These are phyloP conservation scores for Trinectes maculatus DNA, from an alignment of 2,113 vertebrate species.

Conservation along the genomic window DNA sequence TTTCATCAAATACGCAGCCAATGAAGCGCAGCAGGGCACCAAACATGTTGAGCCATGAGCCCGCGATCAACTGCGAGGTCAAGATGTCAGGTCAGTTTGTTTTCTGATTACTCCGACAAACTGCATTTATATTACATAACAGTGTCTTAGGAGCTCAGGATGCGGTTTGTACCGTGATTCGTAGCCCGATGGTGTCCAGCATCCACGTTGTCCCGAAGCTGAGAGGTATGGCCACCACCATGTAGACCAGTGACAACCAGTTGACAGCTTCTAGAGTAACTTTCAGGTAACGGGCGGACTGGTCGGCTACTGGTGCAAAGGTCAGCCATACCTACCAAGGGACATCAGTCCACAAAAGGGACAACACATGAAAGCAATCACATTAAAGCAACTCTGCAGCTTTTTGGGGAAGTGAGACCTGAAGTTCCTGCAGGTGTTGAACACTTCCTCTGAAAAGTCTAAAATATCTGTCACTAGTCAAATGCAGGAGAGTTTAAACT, in stretches of 20 bases:
- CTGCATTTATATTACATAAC: no score
- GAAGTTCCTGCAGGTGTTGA: no score
- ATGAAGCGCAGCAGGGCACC: constrained; percentile 84
- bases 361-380: no score
- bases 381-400: no score
- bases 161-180: constrained; percentile 81
- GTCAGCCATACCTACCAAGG: constrained; percentile 89
- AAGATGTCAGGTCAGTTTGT: not conserved
- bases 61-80: constrained; percentile 84
- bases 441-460: no score
- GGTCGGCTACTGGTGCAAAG: constrained; percentile 91
- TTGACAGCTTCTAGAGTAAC: constrained; percentile 83
- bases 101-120: no score
- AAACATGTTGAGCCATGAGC: constrained; percentile 89
- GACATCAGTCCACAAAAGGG: not conserved
- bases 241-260: constrained; percentile 90
- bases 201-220: constrained; percentile 90
- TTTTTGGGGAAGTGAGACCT: no score
- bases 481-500: no score
- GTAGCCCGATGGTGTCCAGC: constrained; percentile 89
- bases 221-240: constrained; percentile 88
- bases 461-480: no score
- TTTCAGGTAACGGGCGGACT: constrained; percentile 78
- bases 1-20: constrained; percentile 25
- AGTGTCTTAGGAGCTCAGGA: not conserved